Conservation (phyloP, 2,113 vertebrate genomes). For the Prolemur simus region DNA sequence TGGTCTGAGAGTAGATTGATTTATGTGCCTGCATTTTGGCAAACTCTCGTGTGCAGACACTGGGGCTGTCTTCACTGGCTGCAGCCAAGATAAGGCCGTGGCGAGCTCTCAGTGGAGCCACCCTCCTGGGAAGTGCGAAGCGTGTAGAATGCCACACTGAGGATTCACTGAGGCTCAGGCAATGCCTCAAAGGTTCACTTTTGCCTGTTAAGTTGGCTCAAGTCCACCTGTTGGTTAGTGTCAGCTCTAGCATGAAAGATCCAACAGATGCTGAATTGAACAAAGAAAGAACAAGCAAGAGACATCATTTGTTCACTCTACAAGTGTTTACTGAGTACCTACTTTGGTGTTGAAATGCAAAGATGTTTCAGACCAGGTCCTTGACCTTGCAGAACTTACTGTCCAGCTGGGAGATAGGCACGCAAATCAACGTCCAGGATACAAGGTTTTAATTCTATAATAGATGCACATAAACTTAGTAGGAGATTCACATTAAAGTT, state of each 20-base stretch:
- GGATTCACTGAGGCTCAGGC: neutral
- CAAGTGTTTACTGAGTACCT: neutral
- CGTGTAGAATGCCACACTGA: neutral
- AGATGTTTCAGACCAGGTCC: neutral
- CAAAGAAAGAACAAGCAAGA: neutral
- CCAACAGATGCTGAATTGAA: neutral
- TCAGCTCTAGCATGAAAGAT: neutral
- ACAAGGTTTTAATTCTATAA: neutral
- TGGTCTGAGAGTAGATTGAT: neutral
- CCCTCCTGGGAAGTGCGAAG: neutral
- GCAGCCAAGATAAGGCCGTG: neutral
- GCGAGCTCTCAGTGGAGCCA: neutral
- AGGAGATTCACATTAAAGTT: neutral
- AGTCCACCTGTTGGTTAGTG: neutral
- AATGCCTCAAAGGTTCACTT: neutral
- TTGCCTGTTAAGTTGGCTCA: neutral
- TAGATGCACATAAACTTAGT: neutral
- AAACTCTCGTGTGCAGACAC: neutral
- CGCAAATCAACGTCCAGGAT: neutral
- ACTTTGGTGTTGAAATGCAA: neutral
- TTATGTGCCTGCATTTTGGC: neutral
- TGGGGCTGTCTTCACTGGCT: neutral
- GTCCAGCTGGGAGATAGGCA: neutral
- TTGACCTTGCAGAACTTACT: neutral
- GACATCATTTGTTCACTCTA: neutral